Evolutionary conservation across 2,113 vertebrate species (phyloP), one percentile per base, ranked within the genome.

Genomic region (Beaufortia kweichowensis): DNA sequence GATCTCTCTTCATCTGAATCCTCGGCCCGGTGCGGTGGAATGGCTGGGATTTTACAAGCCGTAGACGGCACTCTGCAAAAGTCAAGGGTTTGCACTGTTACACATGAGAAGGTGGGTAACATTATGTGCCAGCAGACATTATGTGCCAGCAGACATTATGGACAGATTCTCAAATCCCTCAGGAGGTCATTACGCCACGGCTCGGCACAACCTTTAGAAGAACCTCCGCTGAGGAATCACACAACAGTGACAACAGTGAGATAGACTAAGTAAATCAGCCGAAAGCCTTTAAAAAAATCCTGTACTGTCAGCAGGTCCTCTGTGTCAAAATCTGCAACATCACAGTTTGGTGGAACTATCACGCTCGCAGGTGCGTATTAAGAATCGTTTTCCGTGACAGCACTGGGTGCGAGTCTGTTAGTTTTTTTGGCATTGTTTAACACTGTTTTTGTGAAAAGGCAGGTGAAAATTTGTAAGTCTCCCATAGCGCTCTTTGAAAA

Each of bases 181-280:
- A 88, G 90, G 90, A 87, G 84, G 88, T 92, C 90, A 90, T 92
- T 92, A 92, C 77, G 84, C 85, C 59, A 59, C 82, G 84, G 84
- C 90, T 86, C 85, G 89, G 85, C 82, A 43, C 86, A 84, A 81
- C 84, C 83, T 55, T 85, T 72, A 64, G 31, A 21, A 82, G 87
- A 84, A 87, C 59, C 77, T 64, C 57, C 43, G 33, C 62, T 69
- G 86, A 86, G 84, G 75, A 80, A 50, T 73, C 75, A 57, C 55
- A 80, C 23, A 60, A 39, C 56, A 48, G 60, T 77, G 77, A 67
- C 55, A n/a, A 77, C 56, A 73, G 53, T 79, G 23, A 82, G 60
- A 79, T 62, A 59, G 73, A 79, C 41, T 77, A 59, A 60, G 33
- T 26, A 10, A 79, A 69, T 33, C 31, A 70, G 24, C 46, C 26